These are phyloP conservation scores for Melanotus villosus DNA, from an alignment of 2,888 invertebrate species.

Conservation along the genomic window DNA sequence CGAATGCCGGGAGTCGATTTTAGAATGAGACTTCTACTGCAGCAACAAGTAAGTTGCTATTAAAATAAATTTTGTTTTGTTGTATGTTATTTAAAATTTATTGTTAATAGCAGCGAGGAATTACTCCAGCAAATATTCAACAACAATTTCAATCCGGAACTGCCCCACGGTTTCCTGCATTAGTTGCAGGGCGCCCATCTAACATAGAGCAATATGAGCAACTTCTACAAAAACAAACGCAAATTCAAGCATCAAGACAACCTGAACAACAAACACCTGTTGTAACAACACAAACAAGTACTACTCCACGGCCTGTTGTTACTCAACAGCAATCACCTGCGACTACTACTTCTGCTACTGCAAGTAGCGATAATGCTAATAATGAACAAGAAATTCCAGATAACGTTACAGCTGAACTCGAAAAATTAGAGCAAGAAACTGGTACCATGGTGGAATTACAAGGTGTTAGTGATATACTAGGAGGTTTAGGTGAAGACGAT, in stretches of 20 bases:
- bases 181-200: constrained; percentile 13
- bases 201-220: constrained; percentile 46
- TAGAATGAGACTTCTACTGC: constrained; percentile 71
- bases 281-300: constrained; percentile 42
- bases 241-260: constrained; percentile 28
- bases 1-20: constrained; percentile 71
- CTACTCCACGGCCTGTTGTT: not conserved
- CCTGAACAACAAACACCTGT: constrained; percentile 50
- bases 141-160: constrained; percentile 52
- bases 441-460: constrained; percentile 74
- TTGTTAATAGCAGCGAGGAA: constrained; percentile 62
- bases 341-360: constrained; percentile 50
- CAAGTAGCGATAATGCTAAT: constrained; percentile 41
- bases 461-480: constrained; percentile 84
- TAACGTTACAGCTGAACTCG: constrained; percentile 78
- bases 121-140: constrained; percentile 59
- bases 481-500: constrained; percentile 88
- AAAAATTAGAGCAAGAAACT: constrained; percentile 79
- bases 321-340: constrained; percentile 37
- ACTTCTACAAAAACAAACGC: constrained; percentile 40
- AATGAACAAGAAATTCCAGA: constrained; percentile 76
- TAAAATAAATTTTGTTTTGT: not conserved
- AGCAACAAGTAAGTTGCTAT: constrained; percentile 65
- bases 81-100: constrained; percentile 10
- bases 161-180: constrained; percentile 35